Evolutionary conservation across 2,797 vertebrate species (phyloP).

Genomic region (Hapalemur alaotrensis): DNA sequence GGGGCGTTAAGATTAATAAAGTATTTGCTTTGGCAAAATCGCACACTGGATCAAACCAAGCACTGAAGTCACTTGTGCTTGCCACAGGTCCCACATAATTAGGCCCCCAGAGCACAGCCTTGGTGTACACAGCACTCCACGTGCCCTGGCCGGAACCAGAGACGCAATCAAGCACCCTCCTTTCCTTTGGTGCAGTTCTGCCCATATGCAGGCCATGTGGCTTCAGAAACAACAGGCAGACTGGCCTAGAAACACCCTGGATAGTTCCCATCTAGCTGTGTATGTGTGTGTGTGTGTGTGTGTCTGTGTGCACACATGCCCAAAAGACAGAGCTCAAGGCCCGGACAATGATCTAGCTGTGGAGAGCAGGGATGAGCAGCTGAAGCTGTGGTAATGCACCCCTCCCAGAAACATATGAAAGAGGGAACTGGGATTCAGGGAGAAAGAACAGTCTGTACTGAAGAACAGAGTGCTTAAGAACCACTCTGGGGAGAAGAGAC

Average conservation of each 20-base stretch:
- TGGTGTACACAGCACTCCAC: constrained; percentile 38
- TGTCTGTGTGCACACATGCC: not conserved
- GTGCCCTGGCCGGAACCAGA: constrained; percentile 7
- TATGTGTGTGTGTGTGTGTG: not conserved
- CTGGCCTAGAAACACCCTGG: not conserved
- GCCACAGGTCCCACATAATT: constrained; percentile 53
- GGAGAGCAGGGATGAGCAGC: not conserved
- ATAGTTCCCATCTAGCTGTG: not conserved
- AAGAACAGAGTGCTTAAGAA: not conserved
- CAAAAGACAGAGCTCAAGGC: not conserved
- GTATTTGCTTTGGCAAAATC: constrained; percentile 74
- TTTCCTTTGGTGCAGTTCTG: not conserved
- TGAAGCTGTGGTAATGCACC: not conserved
- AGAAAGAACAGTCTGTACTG: not conserved
- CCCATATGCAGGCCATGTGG: not conserved
- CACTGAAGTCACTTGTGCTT: constrained; percentile 45
- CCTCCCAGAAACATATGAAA: not conserved
- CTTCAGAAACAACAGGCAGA: not conserved
- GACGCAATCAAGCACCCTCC: not conserved
- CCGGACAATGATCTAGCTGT: not conserved
- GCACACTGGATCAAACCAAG: constrained; percentile 54
- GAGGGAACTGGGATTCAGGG: not conserved
- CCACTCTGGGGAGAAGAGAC: not conserved
- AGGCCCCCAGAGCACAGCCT: constrained; percentile 49
- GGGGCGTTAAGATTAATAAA: constrained; percentile 63